Conservation (phyloP, 2,888 invertebrate genomes). For the Plutella xylostella region DNA sequence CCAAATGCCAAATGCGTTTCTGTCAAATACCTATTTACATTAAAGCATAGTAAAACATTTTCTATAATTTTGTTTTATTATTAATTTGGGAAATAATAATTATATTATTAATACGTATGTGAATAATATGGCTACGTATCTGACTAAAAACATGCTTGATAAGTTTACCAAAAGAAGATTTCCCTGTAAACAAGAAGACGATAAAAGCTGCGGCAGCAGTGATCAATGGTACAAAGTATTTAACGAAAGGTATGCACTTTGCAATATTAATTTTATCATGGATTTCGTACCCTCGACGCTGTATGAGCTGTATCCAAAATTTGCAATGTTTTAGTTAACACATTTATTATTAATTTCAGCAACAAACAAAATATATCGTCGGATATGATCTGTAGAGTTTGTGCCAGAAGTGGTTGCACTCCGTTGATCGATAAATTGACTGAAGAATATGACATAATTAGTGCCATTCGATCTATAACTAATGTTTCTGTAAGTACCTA, state of each 20-base stretch:
- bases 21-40: too few species aligned
- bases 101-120: too few species aligned
- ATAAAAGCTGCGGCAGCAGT: constrained; percentile 24
- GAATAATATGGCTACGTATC: constrained; percentile 58
- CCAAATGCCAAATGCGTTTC: too few species aligned
- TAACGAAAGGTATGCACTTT: constrained; percentile 31
- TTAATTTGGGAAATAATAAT: too few species aligned
- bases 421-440: constrained; percentile 46
- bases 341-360: too few species aligned
- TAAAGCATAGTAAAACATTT: background rate
- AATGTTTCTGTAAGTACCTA: constrained; percentile 45
- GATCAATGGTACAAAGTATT: constrained; percentile 52
- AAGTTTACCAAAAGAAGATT: constrained; percentile 34
- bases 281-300: too few species aligned
- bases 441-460: constrained; percentile 41
- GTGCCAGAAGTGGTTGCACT: constrained; percentile 46
- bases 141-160: constrained; percentile 51
- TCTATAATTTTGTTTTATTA: constrained; percentile 1
- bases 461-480: constrained; percentile 43
- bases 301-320: too few species aligned
- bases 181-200: too few species aligned
- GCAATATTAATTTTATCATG: too few species aligned
- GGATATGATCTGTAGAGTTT: constrained; percentile 54
- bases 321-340: too few species aligned
- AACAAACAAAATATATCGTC: too few species aligned